Conservation (phyloP, 2,888 invertebrate genomes). For the Hyposoter didymator region DNA sequence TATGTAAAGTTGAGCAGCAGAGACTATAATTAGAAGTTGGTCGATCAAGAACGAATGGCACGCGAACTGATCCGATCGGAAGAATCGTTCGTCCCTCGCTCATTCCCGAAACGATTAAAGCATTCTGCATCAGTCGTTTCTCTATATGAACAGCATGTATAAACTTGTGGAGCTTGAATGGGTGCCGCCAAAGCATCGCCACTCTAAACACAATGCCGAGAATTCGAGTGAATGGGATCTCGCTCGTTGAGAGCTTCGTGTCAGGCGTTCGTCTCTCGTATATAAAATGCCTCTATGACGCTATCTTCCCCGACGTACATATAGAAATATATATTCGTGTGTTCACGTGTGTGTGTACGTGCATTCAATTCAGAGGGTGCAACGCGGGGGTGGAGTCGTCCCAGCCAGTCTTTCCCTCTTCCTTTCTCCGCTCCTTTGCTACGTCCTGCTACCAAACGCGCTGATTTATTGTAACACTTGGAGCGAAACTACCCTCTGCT, state of each 20-base stretch:
- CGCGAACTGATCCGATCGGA: constrained; percentile 5
- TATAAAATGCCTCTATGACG: constrained; percentile 31
- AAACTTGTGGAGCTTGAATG: constrained; percentile 34
- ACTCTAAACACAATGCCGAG: constrained; percentile 74
- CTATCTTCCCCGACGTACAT: constrained; percentile 12
- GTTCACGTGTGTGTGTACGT: constrained; percentile 35
- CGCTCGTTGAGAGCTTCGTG: constrained; percentile 67
- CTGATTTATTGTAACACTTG: constrained; percentile 80
- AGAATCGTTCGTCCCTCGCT: constrained; percentile 28
- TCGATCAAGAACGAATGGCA: not conserved
- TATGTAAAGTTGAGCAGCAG: not conserved
- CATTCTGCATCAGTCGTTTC: constrained; percentile 25
- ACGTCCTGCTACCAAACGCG: constrained; percentile 59
- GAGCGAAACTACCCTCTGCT: constrained; percentile 73
- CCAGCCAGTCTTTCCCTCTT: constrained; percentile 51
- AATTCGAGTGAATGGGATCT: constrained; percentile 62
- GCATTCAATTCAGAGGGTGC: constrained; percentile 64
- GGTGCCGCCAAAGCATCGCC: constrained; percentile 62
- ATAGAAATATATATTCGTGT: constrained; percentile 20
- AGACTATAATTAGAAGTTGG: not conserved
- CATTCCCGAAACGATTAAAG: not conserved
- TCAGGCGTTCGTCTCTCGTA: constrained; percentile 66
- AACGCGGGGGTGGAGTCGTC: constrained; percentile 75
- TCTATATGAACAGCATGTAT: constrained; percentile 2
- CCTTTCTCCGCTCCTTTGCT: constrained; percentile 1